Conservation (phyloP, 2,888 invertebrate genomes). For the Pterostichus niger region DNA sequence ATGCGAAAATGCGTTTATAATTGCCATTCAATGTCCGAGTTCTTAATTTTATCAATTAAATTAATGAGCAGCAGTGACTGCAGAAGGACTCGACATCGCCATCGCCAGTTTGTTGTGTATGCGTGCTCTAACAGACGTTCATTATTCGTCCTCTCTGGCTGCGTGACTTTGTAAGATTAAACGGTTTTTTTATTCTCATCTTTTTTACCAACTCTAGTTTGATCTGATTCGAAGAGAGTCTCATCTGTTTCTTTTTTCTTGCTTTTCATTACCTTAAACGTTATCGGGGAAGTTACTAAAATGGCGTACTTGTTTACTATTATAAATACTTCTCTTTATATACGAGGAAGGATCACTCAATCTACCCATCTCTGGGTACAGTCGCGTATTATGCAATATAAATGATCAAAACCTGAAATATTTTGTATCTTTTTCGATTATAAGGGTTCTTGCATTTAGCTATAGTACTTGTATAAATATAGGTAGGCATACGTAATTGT, state of each 20-base stretch:
- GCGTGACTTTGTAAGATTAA: constrained; percentile 62
- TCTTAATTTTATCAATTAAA: constrained; percentile 66
- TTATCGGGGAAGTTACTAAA: constrained; percentile 2
- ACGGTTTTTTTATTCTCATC: constrained; percentile 45
- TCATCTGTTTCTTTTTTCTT: constrained; percentile 44
- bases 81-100: not conserved
- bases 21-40: constrained; percentile 51
- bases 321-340: not conserved
- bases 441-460: too few relatives aligned
- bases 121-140: constrained; percentile 55
- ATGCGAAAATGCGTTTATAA: constrained; percentile 66
- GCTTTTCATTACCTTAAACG: constrained; percentile 40
- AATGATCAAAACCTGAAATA: too few relatives aligned
- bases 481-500: too few relatives aligned
- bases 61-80: constrained; percentile 52
- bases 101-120: constrained; percentile 17
- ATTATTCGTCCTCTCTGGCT: constrained; percentile 45
- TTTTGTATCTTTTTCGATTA: too few relatives aligned
- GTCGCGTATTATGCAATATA: too few relatives aligned
- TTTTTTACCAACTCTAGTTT: constrained; percentile 56
- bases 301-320: not conserved
- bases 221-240: constrained; percentile 59
- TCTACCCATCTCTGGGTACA: too few relatives aligned
- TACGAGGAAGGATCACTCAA: too few relatives aligned
- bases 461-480: too few relatives aligned